Evolutionary conservation across 2,888 invertebrate species (phyloP).

Genomic region (Tridacna gigas): DNA sequence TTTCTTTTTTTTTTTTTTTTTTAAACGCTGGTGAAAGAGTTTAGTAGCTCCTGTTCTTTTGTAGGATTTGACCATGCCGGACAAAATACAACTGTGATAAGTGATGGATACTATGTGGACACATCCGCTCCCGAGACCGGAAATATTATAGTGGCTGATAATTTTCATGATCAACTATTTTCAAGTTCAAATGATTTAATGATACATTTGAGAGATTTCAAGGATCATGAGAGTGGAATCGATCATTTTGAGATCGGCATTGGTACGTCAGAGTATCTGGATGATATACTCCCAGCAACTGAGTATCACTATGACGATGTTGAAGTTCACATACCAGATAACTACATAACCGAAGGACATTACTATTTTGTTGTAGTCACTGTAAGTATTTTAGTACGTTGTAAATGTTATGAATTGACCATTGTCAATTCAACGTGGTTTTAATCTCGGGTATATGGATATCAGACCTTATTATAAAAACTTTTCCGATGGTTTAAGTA

Average conservation of each 20-base stretch:
- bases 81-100: neutral
- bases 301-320: neutral
- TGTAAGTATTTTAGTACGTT: neutral
- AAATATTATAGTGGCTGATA: neutral
- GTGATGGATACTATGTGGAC: conserved; percentile 30
- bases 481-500: too few species aligned
- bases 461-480: too few species aligned
- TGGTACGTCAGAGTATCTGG: neutral
- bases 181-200: neutral
- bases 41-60: neutral
- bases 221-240: conserved; percentile 42
- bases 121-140: conserved; percentile 27
- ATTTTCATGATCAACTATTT: neutral
- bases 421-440: too few species aligned
- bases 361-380: neutral
- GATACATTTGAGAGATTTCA: conserved; percentile 22
- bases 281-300: conserved; percentile 11
- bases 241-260: conserved; percentile 28
- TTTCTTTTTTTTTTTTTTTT: neutral
- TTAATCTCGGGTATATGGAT: too few species aligned
- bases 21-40: neutral
- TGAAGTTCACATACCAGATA: neutral
- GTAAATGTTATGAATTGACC: neutral
- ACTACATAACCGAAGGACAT: neutral
- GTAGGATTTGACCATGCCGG: conserved; percentile 24